These are phyloP conservation scores for Drosophila pallidifrons DNA, from an alignment of 1,140 invertebrate species.

Conservation along the genomic window DNA sequence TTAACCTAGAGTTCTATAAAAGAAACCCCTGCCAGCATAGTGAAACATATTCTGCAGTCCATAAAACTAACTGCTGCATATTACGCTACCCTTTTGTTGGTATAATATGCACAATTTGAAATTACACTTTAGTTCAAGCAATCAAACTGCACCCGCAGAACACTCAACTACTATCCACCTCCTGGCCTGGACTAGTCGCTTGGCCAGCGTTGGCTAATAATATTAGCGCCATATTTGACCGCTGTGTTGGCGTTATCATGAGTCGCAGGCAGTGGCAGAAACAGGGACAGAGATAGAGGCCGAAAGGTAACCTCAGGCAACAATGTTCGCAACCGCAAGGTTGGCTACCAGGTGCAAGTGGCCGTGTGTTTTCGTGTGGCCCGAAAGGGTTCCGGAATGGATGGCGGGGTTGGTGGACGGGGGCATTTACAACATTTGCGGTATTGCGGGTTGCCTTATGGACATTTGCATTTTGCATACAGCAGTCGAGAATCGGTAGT, in stretches of 20 bases:
- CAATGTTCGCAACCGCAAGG: slow-evolving; percentile 66
- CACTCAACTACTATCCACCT: slow-evolving; percentile 6
- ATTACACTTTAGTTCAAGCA: slow-evolving; percentile 40
- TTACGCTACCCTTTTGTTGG: not conserved
- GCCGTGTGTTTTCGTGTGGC: slow-evolving; percentile 31
- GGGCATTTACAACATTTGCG: slow-evolving; percentile 72
- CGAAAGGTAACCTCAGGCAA: slow-evolving; percentile 34
- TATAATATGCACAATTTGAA: slow-evolving; percentile 26
- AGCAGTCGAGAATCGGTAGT: slow-evolving; percentile 54
- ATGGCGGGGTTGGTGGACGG: slow-evolving; percentile 15
- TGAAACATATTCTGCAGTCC: not conserved
- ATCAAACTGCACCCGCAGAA: slow-evolving; percentile 26
- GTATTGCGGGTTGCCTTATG: slow-evolving; percentile 41
- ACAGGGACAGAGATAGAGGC: not conserved
- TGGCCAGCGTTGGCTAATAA: slow-evolving; percentile 44
- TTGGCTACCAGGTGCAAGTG: slow-evolving; percentile 57
- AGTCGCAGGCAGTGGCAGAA: slow-evolving; percentile 8
- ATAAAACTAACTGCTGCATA: not conserved
- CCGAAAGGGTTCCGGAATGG: not conserved
- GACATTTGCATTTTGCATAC: slow-evolving; percentile 78
- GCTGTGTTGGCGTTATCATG: slow-evolving; percentile 67
- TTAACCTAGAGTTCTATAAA: too few relatives aligned
- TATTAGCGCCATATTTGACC: slow-evolving; percentile 73
- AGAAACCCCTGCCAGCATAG: too few relatives aligned
- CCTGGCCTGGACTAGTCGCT: not conserved